Base-by-base conservation (phyloP, 2,888 invertebrate species). In the Timema cristinae region DNA sequence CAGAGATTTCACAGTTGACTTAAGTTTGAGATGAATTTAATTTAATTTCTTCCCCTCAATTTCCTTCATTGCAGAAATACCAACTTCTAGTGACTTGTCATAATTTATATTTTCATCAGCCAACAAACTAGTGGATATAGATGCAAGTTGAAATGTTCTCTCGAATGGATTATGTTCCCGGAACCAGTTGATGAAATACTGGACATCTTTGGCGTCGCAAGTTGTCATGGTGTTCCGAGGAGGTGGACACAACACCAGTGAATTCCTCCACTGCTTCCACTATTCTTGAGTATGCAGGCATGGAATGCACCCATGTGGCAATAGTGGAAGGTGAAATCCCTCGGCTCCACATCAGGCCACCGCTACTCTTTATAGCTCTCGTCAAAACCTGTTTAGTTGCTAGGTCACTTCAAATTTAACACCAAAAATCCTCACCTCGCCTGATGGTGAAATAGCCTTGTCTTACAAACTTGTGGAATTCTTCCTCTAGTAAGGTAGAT, bases 121-220 rank as follows among this genome's bases (percentile, higher is more conserved):
- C 9, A 59, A 59, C 15, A 59, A 8, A 32, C 15, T n/a, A 59
- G n/a, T 59, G 6, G 59, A 59, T 8, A 59, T 8, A 59, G n/a
- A 59, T n/a, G 59, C 59, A 59, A n/a, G n/a, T 32, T 59, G 59
- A 59, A n/a, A n/a, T 59, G n/a, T n/a, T 59, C 59, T 59, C 59
- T 11, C 59, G 0, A 59, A 59, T 59, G 59, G 59, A 59, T n/a
- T n/a, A 59, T 59, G 59, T 59, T 59, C 8, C 59, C 6, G n/a
- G 59, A 59, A 59, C 59, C 59, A 59, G 5, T n/a, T 0, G 15
- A 13, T 59, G 13, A 32, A 59, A 13, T 13, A n/a, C 59, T 59
- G 13, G n/a, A 59, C 8, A 59, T n/a, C 59, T 7, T 59, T 59
- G 59, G 15, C 59, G 2, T 59, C 15, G 1, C 59, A 59, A 59